These are phyloP conservation scores for Anaspis maculata DNA, from an alignment of 2,888 invertebrate genomes.

Conservation along the genomic window DNA sequence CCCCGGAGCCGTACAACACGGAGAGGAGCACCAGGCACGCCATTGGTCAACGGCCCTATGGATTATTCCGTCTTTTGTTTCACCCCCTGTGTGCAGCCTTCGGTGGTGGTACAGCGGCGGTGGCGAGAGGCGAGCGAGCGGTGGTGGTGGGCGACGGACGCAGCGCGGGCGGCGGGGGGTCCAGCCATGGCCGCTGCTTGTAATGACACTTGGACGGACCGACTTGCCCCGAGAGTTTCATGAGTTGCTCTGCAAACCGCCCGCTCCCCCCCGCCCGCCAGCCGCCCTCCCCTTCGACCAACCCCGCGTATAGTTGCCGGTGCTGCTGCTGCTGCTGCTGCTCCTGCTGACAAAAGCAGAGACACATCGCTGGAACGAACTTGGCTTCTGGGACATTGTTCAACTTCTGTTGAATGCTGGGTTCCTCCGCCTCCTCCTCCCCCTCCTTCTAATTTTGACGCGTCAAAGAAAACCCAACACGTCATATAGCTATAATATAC, in stretches of 20 bases:
- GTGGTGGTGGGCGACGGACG: slow-evolving; percentile 29
- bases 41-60: slow-evolving; percentile 43
- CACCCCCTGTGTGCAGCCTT: no score
- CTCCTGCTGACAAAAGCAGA: slow-evolving; percentile 29
- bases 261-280: slow-evolving; percentile 19
- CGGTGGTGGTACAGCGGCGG: no score
- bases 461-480: no score
- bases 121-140: slow-evolving; percentile 19
- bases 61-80: slow-evolving; percentile 46
- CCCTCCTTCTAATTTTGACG: no score
- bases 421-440: no score
- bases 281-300: slow-evolving; percentile 10
- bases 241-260: slow-evolving; percentile 18
- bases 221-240: slow-evolving; percentile 35
- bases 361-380: slow-evolving; percentile 15
- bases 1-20: slow-evolving; percentile 13
- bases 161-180: slow-evolving; percentile 30
- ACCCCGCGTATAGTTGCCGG: no score
- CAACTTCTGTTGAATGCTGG: no score
- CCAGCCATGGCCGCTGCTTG: slow-evolving; percentile 42
- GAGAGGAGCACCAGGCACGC: slow-evolving; percentile 27
- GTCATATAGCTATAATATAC: no score
- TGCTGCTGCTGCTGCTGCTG: no score
- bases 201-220: slow-evolving; percentile 42
- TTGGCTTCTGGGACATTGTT: slow-evolving; percentile 14